phyloP scores from a whole-genome alignment of 2,888 invertebrate species.

The Molanna angustata region DNA sequence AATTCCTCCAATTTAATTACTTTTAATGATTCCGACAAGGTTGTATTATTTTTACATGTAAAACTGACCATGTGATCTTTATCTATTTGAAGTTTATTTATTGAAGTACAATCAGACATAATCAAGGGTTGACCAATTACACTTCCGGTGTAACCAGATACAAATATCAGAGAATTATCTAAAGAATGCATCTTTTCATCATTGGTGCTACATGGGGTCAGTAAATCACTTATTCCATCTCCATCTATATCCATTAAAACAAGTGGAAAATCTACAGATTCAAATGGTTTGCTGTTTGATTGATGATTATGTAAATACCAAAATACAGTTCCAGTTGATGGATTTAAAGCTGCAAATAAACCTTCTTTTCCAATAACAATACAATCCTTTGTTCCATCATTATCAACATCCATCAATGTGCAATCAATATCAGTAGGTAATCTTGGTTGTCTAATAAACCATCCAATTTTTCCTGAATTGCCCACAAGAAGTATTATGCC shows the following conservation, averaged over 20 bases:
- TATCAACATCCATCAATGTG: constrained; percentile 67
- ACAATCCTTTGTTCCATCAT: constrained; percentile 70
- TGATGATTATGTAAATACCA: constrained; percentile 60
- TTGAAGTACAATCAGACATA: constrained; percentile 57
- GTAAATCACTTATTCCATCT: constrained; percentile 67
- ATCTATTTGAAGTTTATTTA: constrained; percentile 56
- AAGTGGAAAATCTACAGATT: constrained; percentile 65
- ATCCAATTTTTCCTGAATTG: constrained; percentile 67
- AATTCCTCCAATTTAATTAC: constrained; percentile 46
- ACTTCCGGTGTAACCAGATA: constrained; percentile 69
- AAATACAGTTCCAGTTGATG: constrained; percentile 53
- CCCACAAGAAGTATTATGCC: constrained; percentile 71
- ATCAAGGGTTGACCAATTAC: constrained; percentile 62
- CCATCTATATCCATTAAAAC: constrained; percentile 69
- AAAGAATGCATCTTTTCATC: constrained; percentile 47
- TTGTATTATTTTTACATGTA: constrained; percentile 57
- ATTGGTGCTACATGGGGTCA: constrained; percentile 57
- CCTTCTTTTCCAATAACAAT: constrained; percentile 71
- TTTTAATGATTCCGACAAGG: constrained; percentile 51
- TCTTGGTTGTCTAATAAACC: constrained; percentile 68
- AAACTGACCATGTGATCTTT: constrained; percentile 52
- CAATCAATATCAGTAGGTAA: constrained; percentile 74
- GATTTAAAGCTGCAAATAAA: constrained; percentile 52
- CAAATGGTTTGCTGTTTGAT: constrained; percentile 49
- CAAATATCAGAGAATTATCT: constrained; percentile 59